These are phyloP conservation scores for Drosophila neotestacea DNA, from an alignment of 2,888 invertebrate species.

Conservation along the genomic window DNA sequence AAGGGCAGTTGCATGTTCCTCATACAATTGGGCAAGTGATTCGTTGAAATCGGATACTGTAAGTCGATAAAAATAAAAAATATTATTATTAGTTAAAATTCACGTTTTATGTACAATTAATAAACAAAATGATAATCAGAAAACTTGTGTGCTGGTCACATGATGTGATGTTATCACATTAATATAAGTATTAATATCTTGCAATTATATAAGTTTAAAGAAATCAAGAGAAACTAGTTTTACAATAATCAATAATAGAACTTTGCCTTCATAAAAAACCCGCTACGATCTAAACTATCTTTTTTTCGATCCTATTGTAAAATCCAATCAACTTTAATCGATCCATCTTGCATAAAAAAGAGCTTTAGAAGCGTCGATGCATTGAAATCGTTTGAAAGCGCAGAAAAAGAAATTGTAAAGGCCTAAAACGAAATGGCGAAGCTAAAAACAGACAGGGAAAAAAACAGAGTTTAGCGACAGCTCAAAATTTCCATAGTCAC, in stretches of 20 bases:
- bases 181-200: too few relatives aligned
- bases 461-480: conserved; percentile 4
- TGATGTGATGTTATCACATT: too few relatives aligned
- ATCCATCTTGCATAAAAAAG: background rate
- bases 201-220: too few relatives aligned
- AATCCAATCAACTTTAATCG: conserved; percentile 1
- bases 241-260: too few relatives aligned
- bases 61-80: conserved; percentile 17
- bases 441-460: background rate
- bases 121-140: background rate
- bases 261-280: too few relatives aligned
- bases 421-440: conserved; percentile 3
- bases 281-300: background rate
- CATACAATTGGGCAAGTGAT: conserved; percentile 94
- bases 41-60: conserved; percentile 96
- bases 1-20: conserved; percentile 94
- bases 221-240: too few relatives aligned
- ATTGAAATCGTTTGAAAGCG: background rate
- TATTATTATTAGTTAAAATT: background rate
- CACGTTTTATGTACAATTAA: background rate
- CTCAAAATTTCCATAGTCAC: conserved; percentile 37
- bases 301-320: background rate
- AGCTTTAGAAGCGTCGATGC: background rate
- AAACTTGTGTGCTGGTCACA: too few relatives aligned
- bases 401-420: conserved; percentile 4